Evolutionary conservation across 2,888 invertebrate species (phyloP).

Genomic region (Catocala fraxini): DNA sequence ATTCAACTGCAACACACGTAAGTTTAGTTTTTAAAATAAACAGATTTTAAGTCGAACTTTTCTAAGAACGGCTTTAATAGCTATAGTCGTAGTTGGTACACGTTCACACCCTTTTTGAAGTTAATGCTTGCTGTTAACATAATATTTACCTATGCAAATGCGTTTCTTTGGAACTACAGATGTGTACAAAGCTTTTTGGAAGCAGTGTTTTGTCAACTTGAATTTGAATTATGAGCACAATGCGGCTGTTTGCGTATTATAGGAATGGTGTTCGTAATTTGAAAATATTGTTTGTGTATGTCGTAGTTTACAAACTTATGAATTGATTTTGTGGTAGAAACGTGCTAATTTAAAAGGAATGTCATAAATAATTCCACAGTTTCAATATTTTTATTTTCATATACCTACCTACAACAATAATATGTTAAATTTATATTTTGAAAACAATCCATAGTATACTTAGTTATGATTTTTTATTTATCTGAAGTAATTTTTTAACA

Average conservation of each 20-base stretch:
- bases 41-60: slow-evolving; percentile 22
- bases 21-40: slow-evolving; percentile 31
- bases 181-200: slow-evolving; percentile 26
- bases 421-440: too few species aligned
- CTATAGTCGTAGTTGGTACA: slow-evolving; percentile 19
- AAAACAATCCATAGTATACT: too few species aligned
- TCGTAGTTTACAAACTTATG: too few species aligned
- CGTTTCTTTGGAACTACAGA: slow-evolving; percentile 45
- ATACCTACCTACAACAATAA: too few species aligned
- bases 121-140: slow-evolving; percentile 38
- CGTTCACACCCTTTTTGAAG: slow-evolving; percentile 45
- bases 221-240: neutral
- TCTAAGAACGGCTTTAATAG: slow-evolving; percentile 37
- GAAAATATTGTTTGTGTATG: too few species aligned
- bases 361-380: too few species aligned
- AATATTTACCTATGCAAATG: slow-evolving; percentile 53
- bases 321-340: too few species aligned
- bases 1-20: slow-evolving; percentile 35
- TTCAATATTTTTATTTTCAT: too few species aligned
- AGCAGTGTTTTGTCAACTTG: slow-evolving; percentile 19
- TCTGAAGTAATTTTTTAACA: too few species aligned
- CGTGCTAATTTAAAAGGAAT: too few species aligned
- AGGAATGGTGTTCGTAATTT: too few species aligned
- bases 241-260: slow-evolving; percentile 1
- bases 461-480: too few species aligned